Base-by-base conservation (phyloP, 2,797 vertebrate species). In the Notolabrus celidotus region DNA sequence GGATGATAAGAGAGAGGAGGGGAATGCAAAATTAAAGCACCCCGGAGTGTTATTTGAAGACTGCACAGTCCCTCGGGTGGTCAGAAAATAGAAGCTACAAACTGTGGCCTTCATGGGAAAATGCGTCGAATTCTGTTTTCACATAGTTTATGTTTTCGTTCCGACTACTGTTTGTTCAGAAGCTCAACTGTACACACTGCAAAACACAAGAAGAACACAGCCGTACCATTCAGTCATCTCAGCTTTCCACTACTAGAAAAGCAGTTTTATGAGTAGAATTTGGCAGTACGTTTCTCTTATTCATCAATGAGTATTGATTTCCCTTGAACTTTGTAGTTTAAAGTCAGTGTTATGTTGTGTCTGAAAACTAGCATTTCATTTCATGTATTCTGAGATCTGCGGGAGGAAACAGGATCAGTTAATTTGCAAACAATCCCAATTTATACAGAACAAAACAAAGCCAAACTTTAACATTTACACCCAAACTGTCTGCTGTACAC, bases 51-150 rank as follows among this genome's bases (percentile, higher is more conserved):
- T 70, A 67, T 67, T 84, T 81, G 36, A 39, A 67, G 72, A 45
- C 53, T 52, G 10, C 42, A 31, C 52, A 53, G 61, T 89, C 86
- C 79, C 84, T 27, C 16, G 73, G 68, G 90, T 79, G 53, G 45
- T 74, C 64, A 70, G 69, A 85, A 82, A 85, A 83, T 70, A 79
- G 73, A 67, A 52, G 56, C 10, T n/a, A 20, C 8, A 41, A 20
- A 33, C 64, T 58, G 38, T 3, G 11, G 54, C 36, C 68, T 86
- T 85, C 85, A 82, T 89, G 88, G 91, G 88, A 91, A 93, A 90
- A 71, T 56, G 15, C 31, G 62, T 31, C 41, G 19, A 61, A 25
- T 61, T 43, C 27, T 19, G 33, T 10, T 67, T 68, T 70, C 45
- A 49, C 57, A 52, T 54, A 39, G 47, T 33, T 34, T 15, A 31